A percentile compares a stretch with the other conserved stretches of the same genome.
These are phyloP conservation scores for Anodontia alba DNA, from an alignment of 2,888 invertebrate genomes.

Conservation along the genomic window DNA sequence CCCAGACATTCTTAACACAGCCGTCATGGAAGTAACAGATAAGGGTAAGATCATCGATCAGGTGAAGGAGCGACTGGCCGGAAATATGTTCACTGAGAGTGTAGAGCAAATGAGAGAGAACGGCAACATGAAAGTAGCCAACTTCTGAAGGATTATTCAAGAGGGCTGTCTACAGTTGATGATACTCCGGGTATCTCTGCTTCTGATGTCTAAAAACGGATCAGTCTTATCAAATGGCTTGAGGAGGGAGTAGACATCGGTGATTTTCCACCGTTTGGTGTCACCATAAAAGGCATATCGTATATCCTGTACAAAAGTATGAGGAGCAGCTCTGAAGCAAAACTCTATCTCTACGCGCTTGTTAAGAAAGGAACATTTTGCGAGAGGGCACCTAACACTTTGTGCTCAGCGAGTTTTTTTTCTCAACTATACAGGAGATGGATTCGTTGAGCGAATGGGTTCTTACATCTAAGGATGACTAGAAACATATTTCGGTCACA, in stretches of 20 bases:
- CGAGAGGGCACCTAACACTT: neutral
- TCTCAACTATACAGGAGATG: neutral
- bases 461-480: too few species aligned
- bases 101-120: constrained; percentile 13
- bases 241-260: neutral
- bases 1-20: constrained; percentile 19
- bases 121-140: constrained; percentile 11
- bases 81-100: constrained; percentile 17
- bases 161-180: constrained; percentile 25
- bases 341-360: neutral
- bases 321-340: neutral
- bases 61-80: constrained; percentile 30
- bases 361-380: neutral
- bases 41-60: constrained; percentile 36
- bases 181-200: constrained; percentile 34
- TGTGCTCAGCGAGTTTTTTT: neutral
- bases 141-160: constrained; percentile 21
- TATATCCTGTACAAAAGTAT: neutral
- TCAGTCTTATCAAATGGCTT: neutral
- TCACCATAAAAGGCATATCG: neutral
- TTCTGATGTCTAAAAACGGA: neutral
- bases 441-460: neutral
- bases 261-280: neutral
- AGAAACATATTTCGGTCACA: too few species aligned
- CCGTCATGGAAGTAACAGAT: constrained; percentile 20